Percentiles rank a stretch among this genome's conserved stretches.
These are phyloP conservation scores for Acronicta psi DNA, from an alignment of 2,888 invertebrate genomes.

Conservation along the genomic window DNA sequence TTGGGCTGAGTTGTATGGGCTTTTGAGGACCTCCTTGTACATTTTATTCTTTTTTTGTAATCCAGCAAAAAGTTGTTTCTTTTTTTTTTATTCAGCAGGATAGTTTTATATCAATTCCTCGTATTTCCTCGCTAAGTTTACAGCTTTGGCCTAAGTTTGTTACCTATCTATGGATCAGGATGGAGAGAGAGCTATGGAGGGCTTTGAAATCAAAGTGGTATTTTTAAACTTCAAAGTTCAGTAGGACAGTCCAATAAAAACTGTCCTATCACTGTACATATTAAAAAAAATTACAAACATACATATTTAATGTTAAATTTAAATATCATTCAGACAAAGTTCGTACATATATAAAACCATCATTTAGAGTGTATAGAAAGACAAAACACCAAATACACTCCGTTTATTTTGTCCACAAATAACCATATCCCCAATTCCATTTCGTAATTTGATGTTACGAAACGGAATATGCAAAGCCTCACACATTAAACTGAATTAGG, in stretches of 20 bases:
- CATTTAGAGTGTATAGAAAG: slow-evolving; percentile 6
- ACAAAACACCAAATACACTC: slow-evolving; percentile 28
- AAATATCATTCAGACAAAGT: background rate
- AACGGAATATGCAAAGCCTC: slow-evolving; percentile 44
- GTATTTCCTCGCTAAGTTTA: slow-evolving; percentile 39
- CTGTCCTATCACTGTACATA: too few relatives aligned
- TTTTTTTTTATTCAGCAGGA: too few relatives aligned
- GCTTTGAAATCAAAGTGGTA: slow-evolving; percentile 45
- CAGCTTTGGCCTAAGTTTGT: slow-evolving; percentile 26
- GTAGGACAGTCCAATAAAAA: too few relatives aligned
- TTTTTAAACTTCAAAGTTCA: too few relatives aligned
- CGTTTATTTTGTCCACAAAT: slow-evolving; percentile 40
- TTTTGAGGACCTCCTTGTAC: too few relatives aligned
- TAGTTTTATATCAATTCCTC: slow-evolving; percentile 28
- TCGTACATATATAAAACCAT: background rate
- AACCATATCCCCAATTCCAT: slow-evolving; percentile 26
- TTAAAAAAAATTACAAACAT: too few relatives aligned
- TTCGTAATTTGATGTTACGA: slow-evolving; percentile 16
- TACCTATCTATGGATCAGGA: slow-evolving; percentile 43
- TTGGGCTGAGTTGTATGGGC: too few relatives aligned
- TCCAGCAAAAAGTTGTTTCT: too few relatives aligned
- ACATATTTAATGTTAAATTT: too few relatives aligned
- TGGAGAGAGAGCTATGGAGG: too few relatives aligned
- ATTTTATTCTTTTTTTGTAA: too few relatives aligned
- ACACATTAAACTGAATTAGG: slow-evolving; percentile 50